Percentiles rank a stretch among this genome's conserved stretches.
These are phyloP conservation scores for Fregetta grallaria DNA, from an alignment of 2,113 vertebrate species.

Conservation along the genomic window DNA sequence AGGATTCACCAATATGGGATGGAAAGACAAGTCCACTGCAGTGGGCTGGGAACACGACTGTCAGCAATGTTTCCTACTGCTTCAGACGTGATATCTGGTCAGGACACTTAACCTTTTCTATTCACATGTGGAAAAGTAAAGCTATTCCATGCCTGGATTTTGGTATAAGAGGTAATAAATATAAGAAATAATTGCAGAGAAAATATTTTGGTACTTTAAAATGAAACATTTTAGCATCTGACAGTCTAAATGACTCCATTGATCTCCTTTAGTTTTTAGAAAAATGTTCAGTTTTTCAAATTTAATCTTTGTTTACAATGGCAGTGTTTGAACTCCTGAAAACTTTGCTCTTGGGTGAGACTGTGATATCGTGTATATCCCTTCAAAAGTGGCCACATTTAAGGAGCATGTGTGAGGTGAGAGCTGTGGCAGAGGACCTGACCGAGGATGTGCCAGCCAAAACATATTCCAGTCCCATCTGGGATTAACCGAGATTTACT, in stretches of 20 bases:
- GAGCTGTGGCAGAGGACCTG: background rate
- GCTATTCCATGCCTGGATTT: background rate
- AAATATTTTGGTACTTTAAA: constrained; percentile 30
- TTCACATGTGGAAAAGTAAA: background rate
- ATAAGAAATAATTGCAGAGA: constrained; percentile 19
- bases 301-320: constrained; percentile 22
- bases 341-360: constrained; percentile 15
- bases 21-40: background rate
- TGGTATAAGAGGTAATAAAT: background rate
- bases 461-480: background rate
- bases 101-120: background rate
- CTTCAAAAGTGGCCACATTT: background rate
- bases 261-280: background rate
- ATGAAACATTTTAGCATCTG: background rate
- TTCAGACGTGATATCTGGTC: background rate
- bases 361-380: background rate
- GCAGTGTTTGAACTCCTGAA: background rate
- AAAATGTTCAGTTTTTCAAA: background rate
- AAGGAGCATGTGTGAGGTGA: background rate
- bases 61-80: background rate
- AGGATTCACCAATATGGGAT: background rate
- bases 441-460: background rate
- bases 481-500: background rate
- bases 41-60: background rate
- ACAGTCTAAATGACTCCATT: constrained; percentile 10